These are phyloP conservation scores for Eulemur macaco DNA, from an alignment of 2,113 vertebrate species.

Conservation along the genomic window DNA sequence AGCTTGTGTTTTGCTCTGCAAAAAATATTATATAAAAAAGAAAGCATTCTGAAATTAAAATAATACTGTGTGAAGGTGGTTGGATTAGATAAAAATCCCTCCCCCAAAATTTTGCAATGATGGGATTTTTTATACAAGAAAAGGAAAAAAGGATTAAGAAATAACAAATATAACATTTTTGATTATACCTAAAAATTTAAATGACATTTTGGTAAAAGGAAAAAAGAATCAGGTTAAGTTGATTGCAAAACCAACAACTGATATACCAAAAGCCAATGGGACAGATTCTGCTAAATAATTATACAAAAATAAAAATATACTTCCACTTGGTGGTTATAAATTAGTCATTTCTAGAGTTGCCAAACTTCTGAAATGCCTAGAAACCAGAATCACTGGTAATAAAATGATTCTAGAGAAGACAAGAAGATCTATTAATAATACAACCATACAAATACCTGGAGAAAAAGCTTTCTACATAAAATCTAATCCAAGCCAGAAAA, in stretches of 20 bases:
- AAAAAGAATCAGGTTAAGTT: not conserved
- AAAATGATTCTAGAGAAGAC: constrained; percentile 5
- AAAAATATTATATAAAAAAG: not conserved
- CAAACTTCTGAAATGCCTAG: constrained; percentile 26
- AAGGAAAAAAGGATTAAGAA: not conserved
- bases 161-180: not conserved
- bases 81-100: not conserved
- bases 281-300: not conserved
- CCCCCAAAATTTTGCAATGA: not conserved
- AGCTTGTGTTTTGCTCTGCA: not conserved
- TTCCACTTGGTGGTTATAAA: not conserved
- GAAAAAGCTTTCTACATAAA: not conserved
- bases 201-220: not conserved
- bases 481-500: not conserved
- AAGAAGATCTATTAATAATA: not conserved
- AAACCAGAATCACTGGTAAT: not conserved
- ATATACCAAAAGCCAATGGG: not conserved
- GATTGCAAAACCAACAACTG: not conserved
- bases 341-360: not conserved
- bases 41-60: constrained; percentile 40
- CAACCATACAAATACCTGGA: not conserved
- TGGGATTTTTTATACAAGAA: not conserved
- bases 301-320: not conserved
- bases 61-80: not conserved
- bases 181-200: constrained; percentile 11